Evolutionary conservation across 2,888 invertebrate species (phyloP), one percentile per base, ranked within the genome.

Genomic region (Aphelenchoides bicaudatus): DNA sequence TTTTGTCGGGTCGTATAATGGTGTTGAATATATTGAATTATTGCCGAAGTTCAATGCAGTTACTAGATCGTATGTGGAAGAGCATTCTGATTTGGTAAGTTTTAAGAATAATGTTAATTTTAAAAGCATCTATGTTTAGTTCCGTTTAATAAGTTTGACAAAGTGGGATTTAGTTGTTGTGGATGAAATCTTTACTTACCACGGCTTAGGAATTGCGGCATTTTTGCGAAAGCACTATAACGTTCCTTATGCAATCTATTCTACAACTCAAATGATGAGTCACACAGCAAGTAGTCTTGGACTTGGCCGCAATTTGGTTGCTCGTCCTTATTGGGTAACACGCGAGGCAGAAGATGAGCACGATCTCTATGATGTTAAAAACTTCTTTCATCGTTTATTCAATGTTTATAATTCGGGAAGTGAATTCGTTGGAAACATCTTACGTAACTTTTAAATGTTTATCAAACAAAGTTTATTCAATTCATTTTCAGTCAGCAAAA

Each of bases 81-180:
- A 10, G 10, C 34, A 34, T n/a, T 34, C 34, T n/a, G 34, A 34
- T 10, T 10, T n/a, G 34, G 34, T 34, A n/a, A 34, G 34, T n/a
- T n/a, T 10, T n/a, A 34, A 34, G 34, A 34, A n/a, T 10, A 34
- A 34, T 34, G 34, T n/a, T n/a, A 34, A 10, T 34, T 10, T n/a
- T 3, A 6, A 16, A 27, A 4, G 21, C 13, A 5, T 52, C 27
- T 28, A 10, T 39, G 30, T 63, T 10, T 10, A 61, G 62, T 4
- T 61, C 1, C 27, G 16, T n/a, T 52, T 62, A 43, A 16, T 62
- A 28, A 4, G 61, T 21, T 43, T 54, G 37, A 13, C 27, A 29
- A 27, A 63, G 13, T 61, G 61, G 61, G 61, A 61, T 39, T 30
- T 61, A 31, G 39, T 61, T 19, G 55, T 61, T 23, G 27, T 57